Conservation (phyloP, 2,888 invertebrate species). For the Himalopsyche japonica region DNA sequence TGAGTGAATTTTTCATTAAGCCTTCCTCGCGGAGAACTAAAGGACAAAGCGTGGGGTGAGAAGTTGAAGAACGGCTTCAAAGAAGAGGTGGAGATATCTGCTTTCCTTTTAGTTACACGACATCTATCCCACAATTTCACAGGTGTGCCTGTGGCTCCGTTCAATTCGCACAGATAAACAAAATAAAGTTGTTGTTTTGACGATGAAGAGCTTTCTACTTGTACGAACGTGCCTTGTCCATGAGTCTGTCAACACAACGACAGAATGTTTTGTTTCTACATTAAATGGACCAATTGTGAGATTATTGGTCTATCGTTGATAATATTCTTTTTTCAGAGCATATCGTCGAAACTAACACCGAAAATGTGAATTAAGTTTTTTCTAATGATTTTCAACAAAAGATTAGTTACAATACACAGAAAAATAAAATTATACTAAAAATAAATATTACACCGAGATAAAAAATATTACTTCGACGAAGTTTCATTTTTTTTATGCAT, state of each 20-base stretch:
- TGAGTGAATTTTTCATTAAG: constrained; percentile 10
- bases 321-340: not conserved
- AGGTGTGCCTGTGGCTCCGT: not conserved
- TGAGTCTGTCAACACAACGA: not conserved
- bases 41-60: not conserved
- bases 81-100: not conserved
- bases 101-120: not conserved
- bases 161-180: constrained; percentile 8
- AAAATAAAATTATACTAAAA: too few relatives aligned
- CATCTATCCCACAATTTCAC: not conserved
- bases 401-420: too few relatives aligned
- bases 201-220: constrained; percentile 16
- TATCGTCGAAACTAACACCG: too few relatives aligned
- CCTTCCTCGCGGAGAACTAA: not conserved
- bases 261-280: not conserved
- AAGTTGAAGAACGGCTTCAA: not conserved
- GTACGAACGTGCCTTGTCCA: not conserved
- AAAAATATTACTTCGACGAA: too few relatives aligned
- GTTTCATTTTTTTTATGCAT: too few relatives aligned
- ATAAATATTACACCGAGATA: too few relatives aligned
- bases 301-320: not conserved
- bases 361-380: too few relatives aligned
- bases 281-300: not conserved
- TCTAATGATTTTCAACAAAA: too few relatives aligned
- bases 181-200: constrained; percentile 16